Percentiles rank a stretch among this genome's conserved stretches.
Evolutionary conservation across 2,888 invertebrate genomes (phyloP).

Genomic region (Neocrepidodera transversa): DNA sequence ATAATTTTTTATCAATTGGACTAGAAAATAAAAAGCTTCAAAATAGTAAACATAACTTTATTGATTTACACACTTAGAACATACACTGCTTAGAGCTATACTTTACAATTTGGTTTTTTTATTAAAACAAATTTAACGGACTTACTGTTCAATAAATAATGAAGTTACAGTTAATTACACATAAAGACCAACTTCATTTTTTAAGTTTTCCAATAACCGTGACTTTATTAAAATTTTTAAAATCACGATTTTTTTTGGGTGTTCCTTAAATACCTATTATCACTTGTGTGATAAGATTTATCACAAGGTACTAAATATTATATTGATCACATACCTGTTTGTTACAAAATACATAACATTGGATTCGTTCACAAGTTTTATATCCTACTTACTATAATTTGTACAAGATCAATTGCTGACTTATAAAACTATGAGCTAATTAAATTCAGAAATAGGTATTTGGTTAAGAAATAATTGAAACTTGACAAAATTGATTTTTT

Average conservation of each 20-base stretch:
- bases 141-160: constrained; percentile 15
- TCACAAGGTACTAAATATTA: constrained; percentile 41
- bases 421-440: constrained; percentile 3
- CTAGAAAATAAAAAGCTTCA: neutral
- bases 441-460: constrained; percentile 1
- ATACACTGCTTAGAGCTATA: constrained; percentile 47
- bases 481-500: too few species aligned
- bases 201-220: neutral
- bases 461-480: neutral
- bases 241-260: constrained; percentile 10
- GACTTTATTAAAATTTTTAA: neutral
- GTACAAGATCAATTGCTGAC: constrained; percentile 7
- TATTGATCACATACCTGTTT: constrained; percentile 39
- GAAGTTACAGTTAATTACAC: neutral
- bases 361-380: constrained; percentile 20
- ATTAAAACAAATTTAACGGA: constrained; percentile 7
- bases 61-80: constrained; percentile 53
- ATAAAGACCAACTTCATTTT: constrained; percentile 2
- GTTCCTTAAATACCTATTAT: constrained; percentile 1
- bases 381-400: constrained; percentile 5
- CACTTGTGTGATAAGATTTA: constrained; percentile 38
- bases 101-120: constrained; percentile 39
- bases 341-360: constrained; percentile 36
- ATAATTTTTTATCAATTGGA: too few species aligned
- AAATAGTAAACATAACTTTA: constrained; percentile 48